Evolutionary conservation across 2,888 invertebrate genomes (phyloP), one percentile per base, ranked within the genome.

Genomic region (Ormyrus thymus): DNA sequence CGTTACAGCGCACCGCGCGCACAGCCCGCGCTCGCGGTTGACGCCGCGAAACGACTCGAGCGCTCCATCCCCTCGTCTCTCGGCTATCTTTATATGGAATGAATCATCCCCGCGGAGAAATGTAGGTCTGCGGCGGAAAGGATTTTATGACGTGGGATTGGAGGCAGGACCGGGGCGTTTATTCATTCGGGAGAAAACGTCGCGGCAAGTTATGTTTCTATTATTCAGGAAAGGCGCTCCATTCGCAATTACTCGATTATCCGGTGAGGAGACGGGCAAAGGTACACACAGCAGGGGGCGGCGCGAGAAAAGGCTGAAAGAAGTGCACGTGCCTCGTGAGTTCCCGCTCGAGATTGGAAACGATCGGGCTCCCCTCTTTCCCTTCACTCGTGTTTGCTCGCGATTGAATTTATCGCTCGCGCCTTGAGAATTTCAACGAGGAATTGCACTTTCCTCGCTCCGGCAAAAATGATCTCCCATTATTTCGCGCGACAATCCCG

Each of bases 341-440:
- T 50, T 73, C 72, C 61, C 61, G 51, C 51, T 50, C 51, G 71
- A 77, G 77, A 77, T 80, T 77, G 77, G 71, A 80, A 76, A 70
- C 79, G 76, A 77, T 71, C 79, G 79, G 50, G 51, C 11, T 8
- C 51, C 65, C 11, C 68, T 55, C 56, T 68, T 13, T 46, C 48
- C 29, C 50, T 45, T 51, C 62, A 29, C 69, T 56, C 56, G 65
- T 79, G 79, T 80, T 80, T 80, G 77, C 77, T 80, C 71, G 77
- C 77, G 71, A 80, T 80, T 80, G 77, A 80, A 80, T 80, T 80
- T 80, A 80, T 80, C 70, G 77, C 62, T 53, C 29, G 70, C 61
- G 50, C 74, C 71, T 71, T 11, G 70, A 80, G 77, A 80, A 80
- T 80, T 78, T 77, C 74, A 80, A 80, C 65, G 59, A 74, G 62